Conservation (phyloP, 35 echinoderm and acorn worm genomes). For the Acanthaster planci region DNA sequence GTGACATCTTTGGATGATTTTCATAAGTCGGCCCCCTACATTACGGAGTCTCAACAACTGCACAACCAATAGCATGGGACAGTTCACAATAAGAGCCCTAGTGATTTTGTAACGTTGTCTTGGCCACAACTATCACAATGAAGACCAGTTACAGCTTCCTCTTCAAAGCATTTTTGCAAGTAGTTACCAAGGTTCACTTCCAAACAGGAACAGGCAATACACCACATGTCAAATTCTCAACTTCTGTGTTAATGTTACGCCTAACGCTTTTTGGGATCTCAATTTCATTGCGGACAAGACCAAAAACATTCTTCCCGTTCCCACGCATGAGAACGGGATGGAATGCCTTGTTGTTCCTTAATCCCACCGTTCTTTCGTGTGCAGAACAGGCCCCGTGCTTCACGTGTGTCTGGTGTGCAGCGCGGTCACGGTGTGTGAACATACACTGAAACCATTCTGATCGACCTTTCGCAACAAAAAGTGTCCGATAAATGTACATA, state of each 20-base stretch:
- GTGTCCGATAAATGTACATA: too few relatives aligned
- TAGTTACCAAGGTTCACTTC: not conserved
- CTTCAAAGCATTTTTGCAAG: not conserved
- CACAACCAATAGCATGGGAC: not conserved
- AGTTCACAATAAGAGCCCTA: not conserved
- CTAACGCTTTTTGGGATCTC: not conserved
- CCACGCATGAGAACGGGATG: too few relatives aligned
- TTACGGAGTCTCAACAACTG: not conserved
- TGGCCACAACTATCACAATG: not conserved
- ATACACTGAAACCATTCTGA: too few relatives aligned
- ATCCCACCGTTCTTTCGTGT: too few relatives aligned
- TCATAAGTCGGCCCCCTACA: not conserved
- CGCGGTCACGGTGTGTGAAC: too few relatives aligned
- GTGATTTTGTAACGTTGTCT: not conserved
- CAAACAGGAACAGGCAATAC: not conserved
- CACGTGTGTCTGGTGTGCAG: too few relatives aligned
- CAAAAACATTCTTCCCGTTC: too few relatives aligned
- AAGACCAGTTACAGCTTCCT: not conserved
- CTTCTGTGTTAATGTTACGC: not conserved
- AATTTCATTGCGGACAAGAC: too few relatives aligned
- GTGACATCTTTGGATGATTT: not conserved
- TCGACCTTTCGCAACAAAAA: too few relatives aligned
- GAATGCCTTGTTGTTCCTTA: too few relatives aligned
- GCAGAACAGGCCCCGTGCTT: too few relatives aligned
- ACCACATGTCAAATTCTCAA: not conserved